A percentile compares a stretch with the other conserved stretches of the same genome.
These are phyloP conservation scores for Chelmon rostratus DNA, from an alignment of 2,797 vertebrate genomes.

Conservation along the genomic window DNA sequence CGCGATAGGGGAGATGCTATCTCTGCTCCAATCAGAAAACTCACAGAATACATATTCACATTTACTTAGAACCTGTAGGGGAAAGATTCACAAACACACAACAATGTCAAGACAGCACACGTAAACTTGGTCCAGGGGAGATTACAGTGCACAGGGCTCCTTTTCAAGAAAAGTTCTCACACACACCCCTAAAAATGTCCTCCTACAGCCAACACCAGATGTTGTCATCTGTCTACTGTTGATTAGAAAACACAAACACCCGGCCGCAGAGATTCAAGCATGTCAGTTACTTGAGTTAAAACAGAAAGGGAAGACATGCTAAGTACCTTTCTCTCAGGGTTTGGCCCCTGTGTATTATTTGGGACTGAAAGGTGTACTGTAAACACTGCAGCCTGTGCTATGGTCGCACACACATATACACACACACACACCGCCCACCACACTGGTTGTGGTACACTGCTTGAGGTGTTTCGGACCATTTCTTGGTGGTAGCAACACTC, in stretches of 20 bases:
- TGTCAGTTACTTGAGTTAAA: conserved; percentile 49
- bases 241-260: conserved; percentile 76
- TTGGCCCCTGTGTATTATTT: conserved; percentile 54
- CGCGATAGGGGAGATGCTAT: conserved; percentile 21
- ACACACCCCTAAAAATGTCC: conserved; percentile 59
- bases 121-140: conserved; percentile 14
- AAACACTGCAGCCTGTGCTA: conserved; percentile 58
- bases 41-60: conserved; percentile 39
- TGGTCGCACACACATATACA: conserved; percentile 36
- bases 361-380: conserved; percentile 64
- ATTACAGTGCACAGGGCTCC: conserved; percentile 28
- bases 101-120: conserved; percentile 20
- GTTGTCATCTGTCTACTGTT: conserved; percentile 69
- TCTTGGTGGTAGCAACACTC: conserved; percentile 67
- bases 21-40: conserved; percentile 41
- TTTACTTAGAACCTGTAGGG: conserved; percentile 30
- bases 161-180: conserved; percentile 51
- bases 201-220: conserved; percentile 51
- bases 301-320: conserved; percentile 30
- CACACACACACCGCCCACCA: conserved; percentile 45
- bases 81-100: conserved; percentile 36
- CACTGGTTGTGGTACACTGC: conserved; percentile 51
- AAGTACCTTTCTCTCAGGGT: conserved; percentile 18
- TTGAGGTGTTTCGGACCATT: conserved; percentile 77
- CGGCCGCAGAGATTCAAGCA: conserved; percentile 51